Base-by-base conservation (phyloP, 2,888 invertebrate genomes). In the Agrochola lychnidis region DNA sequence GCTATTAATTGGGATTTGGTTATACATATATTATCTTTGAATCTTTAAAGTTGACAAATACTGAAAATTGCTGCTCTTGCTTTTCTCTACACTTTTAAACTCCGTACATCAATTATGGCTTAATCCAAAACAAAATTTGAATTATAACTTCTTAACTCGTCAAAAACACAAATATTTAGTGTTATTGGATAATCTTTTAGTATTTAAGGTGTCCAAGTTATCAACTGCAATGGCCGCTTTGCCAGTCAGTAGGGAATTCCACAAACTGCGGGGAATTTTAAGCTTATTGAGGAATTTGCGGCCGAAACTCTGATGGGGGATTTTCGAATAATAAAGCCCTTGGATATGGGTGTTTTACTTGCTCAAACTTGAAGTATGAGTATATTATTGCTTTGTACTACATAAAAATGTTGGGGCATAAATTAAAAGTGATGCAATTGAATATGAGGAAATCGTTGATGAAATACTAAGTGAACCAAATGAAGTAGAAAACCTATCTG, bases 261-360 rank as follows among this genome's bases (percentile, higher is more conserved):
- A 70, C 73, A 70, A 83, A 84, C 69, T 76, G 79, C 75, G 73
- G 82, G 73, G 71, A 85, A 84, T 84, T 84, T 83, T 84, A 85
- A 85, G 84, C 82, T 85, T 70, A 82, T 85, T 85, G 84, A 76
- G 79, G 85, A 85, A 84, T 85, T 84, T 84, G 85, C 56, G 71
- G 62, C 71, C 79, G 82, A 73, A 83, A 80, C 84, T 82, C 73
- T 74, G 82, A 85, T 84, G 82, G 79, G 63, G 84, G 76, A 73
- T 84, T 83, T 82, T 63, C 76, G 73, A 76, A 82, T 82, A 84
- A 76, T 85, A 82, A 84, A 78, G 69, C 81, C 57, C 40, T 70
- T 53, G 51, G 53, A 78, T 81, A 67, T 73, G 71, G 66, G 48
- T 72, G 81, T 81, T 81, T 83, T 72, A 66, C 53, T 77, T 79